phyloP scores from a whole-genome alignment of 1,140 invertebrate genomes.

The Globodera rostochiensis region DNA sequence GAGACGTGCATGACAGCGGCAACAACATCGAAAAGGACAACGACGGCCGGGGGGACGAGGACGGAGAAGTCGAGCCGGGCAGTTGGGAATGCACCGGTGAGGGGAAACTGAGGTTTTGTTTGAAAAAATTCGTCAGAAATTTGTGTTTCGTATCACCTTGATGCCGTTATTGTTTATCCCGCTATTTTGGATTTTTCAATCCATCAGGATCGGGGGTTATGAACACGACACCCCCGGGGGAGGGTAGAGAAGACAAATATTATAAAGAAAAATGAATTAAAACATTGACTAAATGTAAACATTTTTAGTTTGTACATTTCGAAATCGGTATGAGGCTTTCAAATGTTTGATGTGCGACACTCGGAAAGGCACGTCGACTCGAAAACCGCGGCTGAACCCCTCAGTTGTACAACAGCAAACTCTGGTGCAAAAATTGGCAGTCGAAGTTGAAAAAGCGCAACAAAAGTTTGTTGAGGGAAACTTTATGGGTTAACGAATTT shows the following conservation, averaged over 20 bases:
- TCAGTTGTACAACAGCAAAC: constrained; percentile 54
- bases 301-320: constrained; percentile 66
- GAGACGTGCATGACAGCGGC: constrained; percentile 3
- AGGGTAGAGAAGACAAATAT: too few relatives aligned
- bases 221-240: too few relatives aligned
- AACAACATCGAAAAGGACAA: constrained; percentile 6
- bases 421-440: constrained; percentile 53
- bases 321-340: constrained; percentile 68
- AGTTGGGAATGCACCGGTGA: constrained; percentile 67
- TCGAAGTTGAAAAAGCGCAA: constrained; percentile 39
- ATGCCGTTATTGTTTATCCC: too few relatives aligned
- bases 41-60: constrained; percentile 4
- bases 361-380: constrained; percentile 59
- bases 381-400: constrained; percentile 56
- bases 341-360: constrained; percentile 70
- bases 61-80: constrained; percentile 15
- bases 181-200: too few relatives aligned
- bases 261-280: too few relatives aligned
- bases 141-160: too few relatives aligned
- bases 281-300: too few relatives aligned
- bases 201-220: too few relatives aligned
- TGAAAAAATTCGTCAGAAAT: too few relatives aligned
- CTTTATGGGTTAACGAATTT: background rate
- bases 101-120: background rate
- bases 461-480: constrained; percentile 15